Conservation (phyloP, 1,140 invertebrate species). For the Elysia chlorotica region DNA sequence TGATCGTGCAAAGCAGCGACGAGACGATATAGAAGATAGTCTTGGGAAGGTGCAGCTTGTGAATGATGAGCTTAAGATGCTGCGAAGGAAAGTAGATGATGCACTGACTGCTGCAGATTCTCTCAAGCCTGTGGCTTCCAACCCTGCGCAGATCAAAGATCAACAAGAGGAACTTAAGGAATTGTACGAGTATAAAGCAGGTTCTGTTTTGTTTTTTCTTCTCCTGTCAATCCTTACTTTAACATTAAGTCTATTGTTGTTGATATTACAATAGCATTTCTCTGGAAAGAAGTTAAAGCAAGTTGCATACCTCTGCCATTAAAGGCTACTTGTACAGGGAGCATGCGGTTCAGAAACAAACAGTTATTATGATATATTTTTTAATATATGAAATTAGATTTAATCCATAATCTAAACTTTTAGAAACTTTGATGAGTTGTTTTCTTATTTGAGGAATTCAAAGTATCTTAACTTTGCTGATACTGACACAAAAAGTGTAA, state of each 20-base stretch:
- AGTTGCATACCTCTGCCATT: not conserved
- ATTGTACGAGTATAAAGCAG: no score
- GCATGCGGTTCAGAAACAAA: no score
- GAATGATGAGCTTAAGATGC: conserved; percentile 64
- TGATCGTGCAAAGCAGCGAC: conserved; percentile 75
- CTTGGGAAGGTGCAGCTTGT: conserved; percentile 82
- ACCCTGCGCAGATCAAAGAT: conserved; percentile 84
- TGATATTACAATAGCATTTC: not conserved
- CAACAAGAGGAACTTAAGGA: conserved; percentile 91
- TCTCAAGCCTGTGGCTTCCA: conserved; percentile 85
- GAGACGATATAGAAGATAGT: conserved; percentile 76
- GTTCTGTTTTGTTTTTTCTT: no score
- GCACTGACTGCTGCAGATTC: conserved; percentile 74
- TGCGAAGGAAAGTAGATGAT: conserved; percentile 76
- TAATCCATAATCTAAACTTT: not conserved
- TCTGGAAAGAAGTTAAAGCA: not conserved
- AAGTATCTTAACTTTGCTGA: no score
- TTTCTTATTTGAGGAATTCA: no score
- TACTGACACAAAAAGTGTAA: no score
- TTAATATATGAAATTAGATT: not conserved
- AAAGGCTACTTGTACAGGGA: no score
- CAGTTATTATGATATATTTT: no score
- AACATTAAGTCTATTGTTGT: no score
- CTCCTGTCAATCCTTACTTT: no score
- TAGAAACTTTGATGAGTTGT: no score